Conservation (phyloP, 2,797 vertebrate genomes). For the Falco naumanni region DNA sequence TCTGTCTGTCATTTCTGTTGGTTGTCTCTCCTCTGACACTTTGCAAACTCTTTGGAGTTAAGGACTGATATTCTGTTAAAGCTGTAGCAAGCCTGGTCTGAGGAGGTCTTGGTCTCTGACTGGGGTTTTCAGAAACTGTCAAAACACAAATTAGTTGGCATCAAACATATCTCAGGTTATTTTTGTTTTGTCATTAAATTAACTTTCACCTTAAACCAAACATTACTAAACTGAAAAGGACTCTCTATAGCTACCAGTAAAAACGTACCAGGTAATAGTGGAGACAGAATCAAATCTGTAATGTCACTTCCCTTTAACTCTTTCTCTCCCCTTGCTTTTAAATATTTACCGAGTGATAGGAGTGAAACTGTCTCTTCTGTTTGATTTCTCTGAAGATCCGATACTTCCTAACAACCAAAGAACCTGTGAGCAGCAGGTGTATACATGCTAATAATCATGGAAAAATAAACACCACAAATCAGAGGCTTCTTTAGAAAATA, state of each 20-base stretch:
- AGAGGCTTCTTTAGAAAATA: background rate
- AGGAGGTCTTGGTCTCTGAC: background rate
- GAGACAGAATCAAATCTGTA: background rate
- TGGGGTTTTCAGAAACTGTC: background rate
- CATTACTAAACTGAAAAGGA: background rate
- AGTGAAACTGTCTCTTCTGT: background rate
- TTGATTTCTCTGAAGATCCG: background rate
- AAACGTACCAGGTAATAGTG: background rate
- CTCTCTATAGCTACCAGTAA: background rate
- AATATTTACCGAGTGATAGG: background rate
- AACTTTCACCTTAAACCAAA: background rate
- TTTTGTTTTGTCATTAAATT: background rate
- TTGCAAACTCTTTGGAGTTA: background rate
- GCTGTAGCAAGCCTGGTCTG: background rate
- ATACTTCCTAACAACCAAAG: background rate
- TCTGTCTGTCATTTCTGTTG: background rate
- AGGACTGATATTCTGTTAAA: background rate
- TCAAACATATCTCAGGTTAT: background rate
- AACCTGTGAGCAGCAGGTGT: background rate
- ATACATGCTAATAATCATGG: background rate
- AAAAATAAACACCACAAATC: background rate
- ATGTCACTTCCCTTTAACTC: background rate
- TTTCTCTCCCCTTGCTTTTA: background rate
- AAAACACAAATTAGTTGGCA: background rate
- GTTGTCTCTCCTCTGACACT: background rate